Percentiles rank a stretch among this genome's conserved stretches.
These are phyloP conservation scores for Tachyglossus aculeatus DNA, from an alignment of 2,797 vertebrate genomes.

Conservation along the genomic window DNA sequence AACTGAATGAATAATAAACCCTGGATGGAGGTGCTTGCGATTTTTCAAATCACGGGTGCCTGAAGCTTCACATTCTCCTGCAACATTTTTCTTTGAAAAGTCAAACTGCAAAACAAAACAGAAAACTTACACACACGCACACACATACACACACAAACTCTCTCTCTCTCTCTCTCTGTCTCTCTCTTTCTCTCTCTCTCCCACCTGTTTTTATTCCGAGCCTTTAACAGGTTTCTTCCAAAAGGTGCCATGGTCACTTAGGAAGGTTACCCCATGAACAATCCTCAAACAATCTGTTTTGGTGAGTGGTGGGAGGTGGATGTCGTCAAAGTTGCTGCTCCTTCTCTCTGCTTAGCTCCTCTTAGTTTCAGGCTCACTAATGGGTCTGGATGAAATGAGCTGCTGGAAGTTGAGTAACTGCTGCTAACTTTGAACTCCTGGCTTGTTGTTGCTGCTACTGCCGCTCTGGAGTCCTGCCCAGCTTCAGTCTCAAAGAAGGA, in stretches of 20 bases:
- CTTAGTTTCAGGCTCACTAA: conserved; percentile 60
- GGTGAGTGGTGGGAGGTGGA: not conserved
- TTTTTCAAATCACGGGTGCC: not conserved
- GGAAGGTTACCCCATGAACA: conserved; percentile 28
- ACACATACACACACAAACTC: not conserved
- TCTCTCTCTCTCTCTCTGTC: not conserved
- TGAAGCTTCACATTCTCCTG: not conserved
- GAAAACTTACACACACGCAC: not conserved
- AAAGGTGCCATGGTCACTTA: conserved; percentile 88
- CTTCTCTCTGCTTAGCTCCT: conserved; percentile 40
- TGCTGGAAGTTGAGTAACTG: conserved; percentile 79
- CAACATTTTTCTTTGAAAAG: not conserved
- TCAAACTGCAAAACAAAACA: not conserved
- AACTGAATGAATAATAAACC: not conserved
- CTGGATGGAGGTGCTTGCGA: not conserved
- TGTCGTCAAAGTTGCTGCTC: no score
- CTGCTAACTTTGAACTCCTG: conserved; percentile 75
- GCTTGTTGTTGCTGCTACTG: conserved; percentile 67
- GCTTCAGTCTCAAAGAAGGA: conserved; percentile 69
- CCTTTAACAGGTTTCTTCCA: conserved; percentile 90
- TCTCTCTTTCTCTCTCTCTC: conserved; percentile 4
- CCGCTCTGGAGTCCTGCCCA: conserved; percentile 80
- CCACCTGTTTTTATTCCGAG: conserved; percentile 92
- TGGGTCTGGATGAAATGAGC: conserved; percentile 63
- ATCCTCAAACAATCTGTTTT: conserved; percentile 10